These are phyloP conservation scores for Brachypteracias leptosomus DNA, from an alignment of 2,113 vertebrate genomes.

Conservation along the genomic window DNA sequence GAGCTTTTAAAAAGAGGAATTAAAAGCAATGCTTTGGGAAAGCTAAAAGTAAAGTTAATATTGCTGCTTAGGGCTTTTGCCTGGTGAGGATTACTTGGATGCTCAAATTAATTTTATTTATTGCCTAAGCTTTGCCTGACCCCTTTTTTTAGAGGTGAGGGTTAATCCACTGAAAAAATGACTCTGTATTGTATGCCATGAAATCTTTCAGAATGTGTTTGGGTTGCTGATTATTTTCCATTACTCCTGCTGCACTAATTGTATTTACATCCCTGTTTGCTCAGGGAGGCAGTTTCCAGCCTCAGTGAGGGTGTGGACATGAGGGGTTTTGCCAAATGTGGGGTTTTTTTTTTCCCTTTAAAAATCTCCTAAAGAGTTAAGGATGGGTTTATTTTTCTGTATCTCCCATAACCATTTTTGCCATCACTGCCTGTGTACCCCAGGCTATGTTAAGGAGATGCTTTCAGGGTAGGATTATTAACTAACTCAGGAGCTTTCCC, in stretches of 20 bases:
- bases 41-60: background rate
- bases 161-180: conserved; percentile 34
- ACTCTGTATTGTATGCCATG: background rate
- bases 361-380: background rate
- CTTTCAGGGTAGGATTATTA: background rate
- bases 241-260: background rate
- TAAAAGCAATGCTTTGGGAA: background rate
- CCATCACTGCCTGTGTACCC: background rate
- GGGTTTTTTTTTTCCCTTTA: background rate
- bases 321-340: background rate
- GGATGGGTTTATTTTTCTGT: background rate
- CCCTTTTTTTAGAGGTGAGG: background rate
- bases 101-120: conserved; percentile 6
- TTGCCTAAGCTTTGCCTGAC: background rate
- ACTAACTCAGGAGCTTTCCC: background rate
- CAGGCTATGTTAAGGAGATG: background rate
- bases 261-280: background rate
- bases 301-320: accelerated
- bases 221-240: background rate
- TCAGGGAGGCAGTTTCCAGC: background rate
- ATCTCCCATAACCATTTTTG: background rate
- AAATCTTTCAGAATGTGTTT: background rate
- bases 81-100: background rate
- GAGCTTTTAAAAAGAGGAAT: background rate
- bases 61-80: background rate